Evolutionary conservation across 35 echinoderm and acorn worm species (phyloP).

Genomic region (Heliocidaris erythrogramma): DNA sequence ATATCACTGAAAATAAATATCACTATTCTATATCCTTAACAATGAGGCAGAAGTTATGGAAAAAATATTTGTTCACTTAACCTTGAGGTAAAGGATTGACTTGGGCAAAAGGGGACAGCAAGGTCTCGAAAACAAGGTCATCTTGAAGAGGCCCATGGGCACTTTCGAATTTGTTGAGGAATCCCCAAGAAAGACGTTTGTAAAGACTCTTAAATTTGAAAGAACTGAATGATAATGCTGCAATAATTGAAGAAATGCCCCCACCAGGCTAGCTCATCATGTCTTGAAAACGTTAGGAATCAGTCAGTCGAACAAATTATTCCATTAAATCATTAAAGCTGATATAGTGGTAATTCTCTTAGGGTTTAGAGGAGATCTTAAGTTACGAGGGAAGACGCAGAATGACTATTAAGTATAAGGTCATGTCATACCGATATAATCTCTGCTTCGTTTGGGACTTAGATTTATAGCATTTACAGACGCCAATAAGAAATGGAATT

Average conservation of each 20-base stretch:
- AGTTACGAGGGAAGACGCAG: not conserved
- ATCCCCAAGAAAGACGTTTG: not conserved
- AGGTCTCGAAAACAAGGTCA: not conserved
- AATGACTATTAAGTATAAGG: conserved; percentile 3
- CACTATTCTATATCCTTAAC: not conserved
- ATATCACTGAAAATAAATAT: not conserved
- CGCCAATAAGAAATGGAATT: not conserved
- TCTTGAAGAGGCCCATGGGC: not conserved
- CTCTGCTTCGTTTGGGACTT: not conserved
- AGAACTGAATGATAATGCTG: not conserved
- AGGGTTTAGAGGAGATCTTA: not conserved
- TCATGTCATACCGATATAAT: not conserved
- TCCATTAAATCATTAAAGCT: conserved; percentile 18
- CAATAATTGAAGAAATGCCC: not conserved
- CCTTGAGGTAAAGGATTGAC: conserved; percentile 2
- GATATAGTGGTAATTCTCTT: not conserved
- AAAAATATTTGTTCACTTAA: not conserved
- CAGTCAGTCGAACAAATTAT: not conserved
- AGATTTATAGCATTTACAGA: not conserved
- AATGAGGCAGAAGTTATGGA: not conserved
- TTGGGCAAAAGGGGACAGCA: not conserved
- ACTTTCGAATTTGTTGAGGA: not conserved
- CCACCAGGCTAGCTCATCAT: not conserved
- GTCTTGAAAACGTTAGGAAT: not conserved
- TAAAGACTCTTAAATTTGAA: not conserved